Evolutionary conservation across 2,113 vertebrate genomes (phyloP).

Genomic region (Anseranas semipalmata): DNA sequence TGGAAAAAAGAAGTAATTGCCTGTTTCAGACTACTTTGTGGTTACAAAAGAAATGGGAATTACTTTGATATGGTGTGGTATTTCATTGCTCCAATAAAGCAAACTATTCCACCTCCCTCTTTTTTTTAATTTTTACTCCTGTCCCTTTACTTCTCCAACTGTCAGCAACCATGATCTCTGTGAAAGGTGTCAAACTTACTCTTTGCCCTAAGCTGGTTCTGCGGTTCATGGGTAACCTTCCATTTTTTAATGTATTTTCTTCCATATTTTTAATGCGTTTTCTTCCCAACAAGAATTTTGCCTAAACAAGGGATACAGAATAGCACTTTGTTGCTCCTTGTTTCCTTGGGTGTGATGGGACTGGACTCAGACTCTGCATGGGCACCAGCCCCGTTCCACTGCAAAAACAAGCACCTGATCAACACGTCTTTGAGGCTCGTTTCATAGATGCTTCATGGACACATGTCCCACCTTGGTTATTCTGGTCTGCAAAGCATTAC

Average conservation of each 20-base stretch:
- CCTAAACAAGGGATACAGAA: background rate
- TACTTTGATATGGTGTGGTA: conserved; percentile 3
- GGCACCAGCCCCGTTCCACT: background rate
- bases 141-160: background rate
- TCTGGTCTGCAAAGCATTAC: background rate
- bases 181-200: background rate
- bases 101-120: background rate
- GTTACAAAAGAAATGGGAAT: background rate
- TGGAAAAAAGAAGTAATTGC: conserved; percentile 27
- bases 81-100: conserved; percentile 7
- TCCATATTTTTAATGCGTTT: background rate
- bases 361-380: background rate
- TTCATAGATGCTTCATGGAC: background rate
- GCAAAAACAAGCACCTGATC: background rate
- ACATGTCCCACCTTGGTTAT: background rate
- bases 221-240: background rate
- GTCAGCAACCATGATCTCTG: background rate
- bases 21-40: background rate
- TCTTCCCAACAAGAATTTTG: background rate
- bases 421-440: background rate
- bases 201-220: background rate
- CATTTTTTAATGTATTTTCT: background rate
- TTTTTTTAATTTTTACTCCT: background rate
- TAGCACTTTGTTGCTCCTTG: rapidly evolving
- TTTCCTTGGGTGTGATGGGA: background rate